Conservation (phyloP, 1,140 invertebrate genomes). For the Drosophila repletoides region DNA sequence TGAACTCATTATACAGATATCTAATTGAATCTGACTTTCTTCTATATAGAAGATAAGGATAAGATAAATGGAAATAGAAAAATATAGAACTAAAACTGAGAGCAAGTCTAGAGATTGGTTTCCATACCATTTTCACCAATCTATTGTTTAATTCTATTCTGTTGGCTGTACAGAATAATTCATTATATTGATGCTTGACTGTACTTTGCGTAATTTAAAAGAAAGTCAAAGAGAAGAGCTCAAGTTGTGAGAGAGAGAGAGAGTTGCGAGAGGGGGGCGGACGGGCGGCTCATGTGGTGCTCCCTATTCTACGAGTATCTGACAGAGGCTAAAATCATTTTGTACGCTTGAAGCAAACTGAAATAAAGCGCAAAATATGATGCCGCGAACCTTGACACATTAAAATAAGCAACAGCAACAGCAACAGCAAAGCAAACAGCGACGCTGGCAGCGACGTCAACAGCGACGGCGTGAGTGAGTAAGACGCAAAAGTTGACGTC, state of each 20-base stretch:
- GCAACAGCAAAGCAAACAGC: neutral
- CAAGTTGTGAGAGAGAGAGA: conserved; percentile 14
- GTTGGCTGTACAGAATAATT: too few species aligned
- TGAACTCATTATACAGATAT: too few species aligned
- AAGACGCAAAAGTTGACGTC: conserved; percentile 17
- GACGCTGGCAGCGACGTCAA: neutral
- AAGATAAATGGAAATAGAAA: too few species aligned
- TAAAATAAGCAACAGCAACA: conserved; percentile 67
- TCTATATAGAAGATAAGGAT: too few species aligned
- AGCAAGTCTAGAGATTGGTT: too few species aligned
- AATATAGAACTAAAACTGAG: too few species aligned
- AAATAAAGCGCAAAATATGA: conserved; percentile 77
- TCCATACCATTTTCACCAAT: too few species aligned
- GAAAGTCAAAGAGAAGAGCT: conserved; percentile 42
- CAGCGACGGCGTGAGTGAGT: conserved; percentile 20
- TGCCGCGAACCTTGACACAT: conserved; percentile 80
- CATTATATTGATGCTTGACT: neutral
- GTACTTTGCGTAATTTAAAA: conserved; percentile 13
- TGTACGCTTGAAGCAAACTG: conserved; percentile 62
- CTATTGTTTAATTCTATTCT: too few species aligned
- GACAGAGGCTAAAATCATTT: conserved; percentile 34
- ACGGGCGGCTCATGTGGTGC: too few species aligned
- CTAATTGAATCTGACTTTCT: too few species aligned
- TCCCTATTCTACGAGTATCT: too few species aligned
- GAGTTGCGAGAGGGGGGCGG: too few species aligned